Evolutionary conservation across 2,888 invertebrate species (phyloP).

Genomic region (Onthophagus sagittarius): DNA sequence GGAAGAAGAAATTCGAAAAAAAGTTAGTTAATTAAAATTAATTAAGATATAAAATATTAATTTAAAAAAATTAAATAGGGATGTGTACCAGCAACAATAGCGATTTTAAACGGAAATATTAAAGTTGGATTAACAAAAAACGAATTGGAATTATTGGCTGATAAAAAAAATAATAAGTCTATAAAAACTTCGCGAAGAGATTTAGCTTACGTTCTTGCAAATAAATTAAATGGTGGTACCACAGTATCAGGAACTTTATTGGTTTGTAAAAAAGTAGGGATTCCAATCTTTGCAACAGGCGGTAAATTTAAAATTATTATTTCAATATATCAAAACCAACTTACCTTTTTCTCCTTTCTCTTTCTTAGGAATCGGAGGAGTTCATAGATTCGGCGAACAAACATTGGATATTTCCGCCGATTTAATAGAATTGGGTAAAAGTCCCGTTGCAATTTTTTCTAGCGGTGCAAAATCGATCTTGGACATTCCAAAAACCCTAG

Average conservation of each 20-base stretch:
- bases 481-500: constrained; percentile 90
- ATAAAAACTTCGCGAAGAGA: constrained; percentile 88
- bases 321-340: too few relatives aligned
- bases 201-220: constrained; percentile 71
- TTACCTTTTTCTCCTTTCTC: background rate
- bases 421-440: constrained; percentile 82
- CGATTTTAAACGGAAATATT: constrained; percentile 77
- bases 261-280: constrained; percentile 75
- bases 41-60: background rate
- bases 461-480: constrained; percentile 97
- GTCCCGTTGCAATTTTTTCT: constrained; percentile 85
- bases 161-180: constrained; percentile 47
- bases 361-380: constrained; percentile 73
- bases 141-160: constrained; percentile 65
- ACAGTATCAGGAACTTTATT: constrained; percentile 95
- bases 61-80: constrained; percentile 53
- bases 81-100: constrained; percentile 89
- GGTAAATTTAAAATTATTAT: constrained; percentile 46
- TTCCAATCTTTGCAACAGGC: constrained; percentile 93
- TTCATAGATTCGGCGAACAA: constrained; percentile 83
- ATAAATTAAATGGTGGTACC: constrained; percentile 78
- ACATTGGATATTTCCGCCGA: constrained; percentile 94
- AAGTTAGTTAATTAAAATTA: constrained; percentile 49
- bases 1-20: constrained; percentile 69
- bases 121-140: constrained; percentile 69